Evolutionary conservation across 2,888 invertebrate species (phyloP), one percentile per base, ranked within the genome.

Genomic region (Oxyscelio sp.): DNA sequence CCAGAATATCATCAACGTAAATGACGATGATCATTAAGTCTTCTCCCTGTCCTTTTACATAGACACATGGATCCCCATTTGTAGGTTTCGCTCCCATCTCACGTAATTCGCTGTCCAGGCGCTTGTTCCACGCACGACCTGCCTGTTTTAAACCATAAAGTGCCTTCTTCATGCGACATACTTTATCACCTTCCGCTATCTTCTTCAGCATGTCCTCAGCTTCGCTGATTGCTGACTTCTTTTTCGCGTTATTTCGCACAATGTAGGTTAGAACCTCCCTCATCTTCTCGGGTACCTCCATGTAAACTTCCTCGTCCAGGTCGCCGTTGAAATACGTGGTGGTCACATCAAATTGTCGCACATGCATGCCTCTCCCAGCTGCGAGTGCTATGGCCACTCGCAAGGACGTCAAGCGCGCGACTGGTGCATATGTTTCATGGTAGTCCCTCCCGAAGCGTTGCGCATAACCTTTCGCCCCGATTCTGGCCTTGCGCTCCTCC

Each of bases 381-480:
- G 68, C 54, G 21, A 54, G 22, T 6, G 68, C 54, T 1, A 68
- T 19, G 2, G 43, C 13, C 38, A 48, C 0, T 13, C 68, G 19
- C 13, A 68, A 54, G n/a, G 68, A 54, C 11, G n/a, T 22, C 15
- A 54, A 17, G 38, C 68, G 56, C 13, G 54, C 68, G 1, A 68
- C 75, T 22, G 75, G 24, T 2, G 65, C 52, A 38, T n/a, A 75
- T 1, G 65, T 75, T 17, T 66, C 75, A 17, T 54, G 24, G 34
- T 21, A 75, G 17, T 75, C 22, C 13, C 15, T 43, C 4, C 66
- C 65, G 21, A 21, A 34, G 15, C 54, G 31, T 34, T 74, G 74
- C 6, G 61, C 15, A 27, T 45, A 74, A 4, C 52, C 65, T 31
- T 48, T 27, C 0, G 27, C 27, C 27, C 3, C 27, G 27, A 27